Percentiles rank a stretch among this genome's conserved stretches.
These are phyloP conservation scores for Siniperca scherzeri DNA, from an alignment of 2,797 vertebrate species.

Conservation along the genomic window DNA sequence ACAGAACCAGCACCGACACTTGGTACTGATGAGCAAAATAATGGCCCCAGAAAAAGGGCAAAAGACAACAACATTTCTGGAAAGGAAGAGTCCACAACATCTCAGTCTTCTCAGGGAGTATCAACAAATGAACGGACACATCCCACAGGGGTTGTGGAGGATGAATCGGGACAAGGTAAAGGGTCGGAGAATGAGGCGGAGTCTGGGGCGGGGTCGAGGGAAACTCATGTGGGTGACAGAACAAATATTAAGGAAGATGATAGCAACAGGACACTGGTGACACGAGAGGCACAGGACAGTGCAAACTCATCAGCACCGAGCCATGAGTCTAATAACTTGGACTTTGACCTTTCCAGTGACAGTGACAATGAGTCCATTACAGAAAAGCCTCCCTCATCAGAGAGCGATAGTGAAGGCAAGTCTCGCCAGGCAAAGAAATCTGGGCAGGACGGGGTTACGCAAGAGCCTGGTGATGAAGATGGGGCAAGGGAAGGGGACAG, in stretches of 20 bases:
- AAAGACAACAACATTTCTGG: conserved; percentile 82
- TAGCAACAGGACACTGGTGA: conserved; percentile 54
- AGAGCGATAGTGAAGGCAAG: conserved; percentile 67
- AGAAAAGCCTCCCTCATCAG: conserved; percentile 78
- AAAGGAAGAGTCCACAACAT: conserved; percentile 65
- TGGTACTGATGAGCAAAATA: conserved; percentile 88
- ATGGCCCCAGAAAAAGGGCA: conserved; percentile 86
- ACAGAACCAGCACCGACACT: conserved; percentile 73
- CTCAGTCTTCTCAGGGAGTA: conserved; percentile 73
- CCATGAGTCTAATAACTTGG: conserved; percentile 85
- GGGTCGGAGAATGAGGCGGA: conserved; percentile 41
- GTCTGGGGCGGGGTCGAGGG: conserved; percentile 21
- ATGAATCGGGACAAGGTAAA: conserved; percentile 50
- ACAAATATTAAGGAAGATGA: conserved; percentile 73
- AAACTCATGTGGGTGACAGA: conserved; percentile 58
- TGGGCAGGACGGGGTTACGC: conserved; percentile 34
- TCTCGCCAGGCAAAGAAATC: conserved; percentile 40
- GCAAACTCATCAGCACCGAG: conserved; percentile 56
- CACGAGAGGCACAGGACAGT: conserved; percentile 56
- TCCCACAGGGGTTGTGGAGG: conserved; percentile 58
- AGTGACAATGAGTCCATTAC: conserved; percentile 87
- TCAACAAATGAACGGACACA: conserved; percentile 74
- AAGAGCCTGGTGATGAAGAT: conserved; percentile 46
- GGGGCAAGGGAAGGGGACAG: conserved; percentile 56
- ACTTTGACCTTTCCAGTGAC: conserved; percentile 95